Evolutionary conservation across 2,888 invertebrate species (phyloP).

Genomic region (Melinopterus prodromus): DNA sequence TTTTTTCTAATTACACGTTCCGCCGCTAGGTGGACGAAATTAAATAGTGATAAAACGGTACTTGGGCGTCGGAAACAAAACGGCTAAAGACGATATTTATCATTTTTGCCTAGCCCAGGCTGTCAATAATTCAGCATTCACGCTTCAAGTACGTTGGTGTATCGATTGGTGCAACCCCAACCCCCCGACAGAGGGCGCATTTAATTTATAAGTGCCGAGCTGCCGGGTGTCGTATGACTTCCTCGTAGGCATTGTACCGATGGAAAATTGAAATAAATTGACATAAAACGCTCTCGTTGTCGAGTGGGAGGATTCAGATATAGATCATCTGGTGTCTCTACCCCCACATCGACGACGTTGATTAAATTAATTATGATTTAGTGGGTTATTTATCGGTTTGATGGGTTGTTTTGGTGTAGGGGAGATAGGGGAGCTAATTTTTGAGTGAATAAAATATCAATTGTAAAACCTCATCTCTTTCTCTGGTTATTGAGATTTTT

Average conservation of each 20-base stretch:
- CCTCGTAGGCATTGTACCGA: conserved; percentile 14
- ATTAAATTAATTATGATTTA: conserved; percentile 4
- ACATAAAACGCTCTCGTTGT: background rate
- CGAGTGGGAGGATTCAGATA: background rate
- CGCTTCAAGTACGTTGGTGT: conserved; percentile 21
- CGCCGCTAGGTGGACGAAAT: conserved; percentile 6
- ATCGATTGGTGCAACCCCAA: conserved; percentile 16
- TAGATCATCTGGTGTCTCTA: background rate
- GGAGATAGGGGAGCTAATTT: background rate
- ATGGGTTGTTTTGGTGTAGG: background rate
- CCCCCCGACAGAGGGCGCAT: conserved; percentile 14
- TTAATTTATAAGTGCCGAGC: conserved; percentile 22
- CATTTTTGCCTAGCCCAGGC: conserved; percentile 14
- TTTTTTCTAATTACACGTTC: conserved; percentile 4
- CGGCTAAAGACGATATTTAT: conserved; percentile 23
- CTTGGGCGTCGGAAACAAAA: background rate
- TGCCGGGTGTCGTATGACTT: conserved; percentile 16
- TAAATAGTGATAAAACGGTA: conserved; percentile 18
- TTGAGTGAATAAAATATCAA: background rate
- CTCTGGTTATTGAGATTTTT: too few relatives aligned
- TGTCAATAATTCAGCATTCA: conserved; percentile 25
- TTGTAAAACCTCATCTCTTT: too few relatives aligned
- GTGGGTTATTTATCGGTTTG: background rate
- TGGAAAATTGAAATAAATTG: conserved; percentile 18
- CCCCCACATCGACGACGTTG: background rate